These are phyloP conservation scores for Bombus confusus DNA, from an alignment of 1,140 invertebrate genomes.

Conservation along the genomic window DNA sequence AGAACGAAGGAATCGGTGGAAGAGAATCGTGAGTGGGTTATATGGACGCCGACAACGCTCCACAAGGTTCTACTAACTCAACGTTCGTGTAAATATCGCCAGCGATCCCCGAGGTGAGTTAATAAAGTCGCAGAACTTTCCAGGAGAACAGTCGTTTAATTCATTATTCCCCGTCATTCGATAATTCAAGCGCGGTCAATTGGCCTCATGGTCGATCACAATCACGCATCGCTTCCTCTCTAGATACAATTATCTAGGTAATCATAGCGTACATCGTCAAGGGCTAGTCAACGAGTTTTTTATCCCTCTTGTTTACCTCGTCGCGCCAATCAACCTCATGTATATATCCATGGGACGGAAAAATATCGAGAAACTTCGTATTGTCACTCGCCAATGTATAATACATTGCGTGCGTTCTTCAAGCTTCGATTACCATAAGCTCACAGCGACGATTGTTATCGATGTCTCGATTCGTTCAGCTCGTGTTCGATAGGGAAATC, in stretches of 20 bases:
- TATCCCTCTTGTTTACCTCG: neutral
- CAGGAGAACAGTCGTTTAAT: neutral
- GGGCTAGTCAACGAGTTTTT: neutral
- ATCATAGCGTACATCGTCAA: neutral
- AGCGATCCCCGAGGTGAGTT: conserved; percentile 30
- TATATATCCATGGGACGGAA: neutral
- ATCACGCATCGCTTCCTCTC: neutral
- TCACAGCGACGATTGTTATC: too few species aligned
- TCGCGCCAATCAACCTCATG: neutral
- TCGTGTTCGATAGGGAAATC: neutral
- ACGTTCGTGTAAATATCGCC: neutral
- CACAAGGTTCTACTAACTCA: neutral
- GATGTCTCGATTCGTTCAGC: neutral
- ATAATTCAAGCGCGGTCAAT: neutral
- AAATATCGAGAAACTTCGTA: too few species aligned
- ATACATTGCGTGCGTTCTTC: neutral
- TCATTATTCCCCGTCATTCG: neutral
- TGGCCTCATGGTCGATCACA: neutral
- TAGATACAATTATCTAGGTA: neutral
- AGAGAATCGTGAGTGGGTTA: neutral
- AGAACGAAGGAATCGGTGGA: neutral
- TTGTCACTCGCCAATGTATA: too few species aligned
- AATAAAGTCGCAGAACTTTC: neutral
- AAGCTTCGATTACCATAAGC: neutral
- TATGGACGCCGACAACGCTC: neutral